Evolutionary conservation across 2,797 vertebrate species (phyloP).

Genomic region (Myotis pilosus): DNA sequence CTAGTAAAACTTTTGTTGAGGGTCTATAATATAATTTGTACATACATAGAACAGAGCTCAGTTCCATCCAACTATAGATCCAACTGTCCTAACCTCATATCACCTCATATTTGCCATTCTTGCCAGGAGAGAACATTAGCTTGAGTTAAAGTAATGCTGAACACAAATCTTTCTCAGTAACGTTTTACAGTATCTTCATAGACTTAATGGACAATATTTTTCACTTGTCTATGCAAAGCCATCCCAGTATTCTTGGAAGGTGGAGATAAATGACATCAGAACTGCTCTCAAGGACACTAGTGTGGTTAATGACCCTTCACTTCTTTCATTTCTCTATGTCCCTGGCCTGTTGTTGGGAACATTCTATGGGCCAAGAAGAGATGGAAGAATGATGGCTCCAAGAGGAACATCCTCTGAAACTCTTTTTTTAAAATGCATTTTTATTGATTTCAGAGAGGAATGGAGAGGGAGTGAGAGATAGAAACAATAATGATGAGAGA

Average conservation of each 20-base stretch:
- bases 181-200: neutral
- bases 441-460: too few species aligned
- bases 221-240: neutral
- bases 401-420: neutral
- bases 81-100: neutral
- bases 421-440: too few species aligned
- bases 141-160: neutral
- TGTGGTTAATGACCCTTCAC: neutral
- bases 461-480: too few species aligned
- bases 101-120: neutral
- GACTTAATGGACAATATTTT: neutral
- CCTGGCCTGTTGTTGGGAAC: neutral
- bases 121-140: neutral
- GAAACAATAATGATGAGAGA: too few species aligned
- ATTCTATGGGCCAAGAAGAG: neutral
- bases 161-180: neutral
- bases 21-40: neutral
- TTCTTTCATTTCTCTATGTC: slow-evolving; percentile 24
- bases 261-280: slow-evolving; percentile 1
- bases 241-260: slow-evolving; percentile 31
- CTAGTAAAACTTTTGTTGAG: neutral
- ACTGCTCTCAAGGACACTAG: neutral
- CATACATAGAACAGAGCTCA: neutral
- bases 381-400: neutral
- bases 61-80: neutral